Percentiles rank a stretch among this genome's conserved stretches.
These are phyloP conservation scores for Callinectes sapidus DNA, from an alignment of 2,888 invertebrate genomes.

Conservation along the genomic window DNA sequence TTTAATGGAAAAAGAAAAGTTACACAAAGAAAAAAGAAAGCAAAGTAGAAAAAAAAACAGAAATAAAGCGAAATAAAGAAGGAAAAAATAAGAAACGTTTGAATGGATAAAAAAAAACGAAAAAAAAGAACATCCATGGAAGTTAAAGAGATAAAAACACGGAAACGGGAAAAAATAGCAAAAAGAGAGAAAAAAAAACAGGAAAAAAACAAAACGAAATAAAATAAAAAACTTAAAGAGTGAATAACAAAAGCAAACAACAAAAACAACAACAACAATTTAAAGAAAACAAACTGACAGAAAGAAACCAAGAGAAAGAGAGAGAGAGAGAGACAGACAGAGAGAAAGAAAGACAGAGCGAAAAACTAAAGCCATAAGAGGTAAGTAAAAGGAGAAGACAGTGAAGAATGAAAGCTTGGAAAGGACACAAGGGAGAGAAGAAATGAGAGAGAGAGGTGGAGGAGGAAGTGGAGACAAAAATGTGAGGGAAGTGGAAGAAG, in stretches of 20 bases:
- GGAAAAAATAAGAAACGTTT: neutral
- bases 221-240: neutral
- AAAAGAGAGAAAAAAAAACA: neutral
- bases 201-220: neutral
- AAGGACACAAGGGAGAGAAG: neutral
- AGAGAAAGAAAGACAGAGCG: neutral
- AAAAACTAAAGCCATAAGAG: neutral
- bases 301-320: neutral
- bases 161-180: neutral
- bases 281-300: neutral
- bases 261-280: neutral
- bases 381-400: neutral
- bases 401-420: neutral
- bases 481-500: neutral
- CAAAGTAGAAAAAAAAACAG: neutral
- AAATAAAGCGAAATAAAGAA: neutral
- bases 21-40: neutral
- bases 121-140: neutral
- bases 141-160: neutral
- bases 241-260: neutral
- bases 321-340: neutral
- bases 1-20: neutral
- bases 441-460: constrained; percentile 23
- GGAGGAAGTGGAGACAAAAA: constrained; percentile 7
- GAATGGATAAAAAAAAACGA: neutral